Percentiles rank a stretch among this genome's conserved stretches.
phyloP scores from a whole-genome alignment of 2,113 vertebrate species.

The Cebus imitator region DNA sequence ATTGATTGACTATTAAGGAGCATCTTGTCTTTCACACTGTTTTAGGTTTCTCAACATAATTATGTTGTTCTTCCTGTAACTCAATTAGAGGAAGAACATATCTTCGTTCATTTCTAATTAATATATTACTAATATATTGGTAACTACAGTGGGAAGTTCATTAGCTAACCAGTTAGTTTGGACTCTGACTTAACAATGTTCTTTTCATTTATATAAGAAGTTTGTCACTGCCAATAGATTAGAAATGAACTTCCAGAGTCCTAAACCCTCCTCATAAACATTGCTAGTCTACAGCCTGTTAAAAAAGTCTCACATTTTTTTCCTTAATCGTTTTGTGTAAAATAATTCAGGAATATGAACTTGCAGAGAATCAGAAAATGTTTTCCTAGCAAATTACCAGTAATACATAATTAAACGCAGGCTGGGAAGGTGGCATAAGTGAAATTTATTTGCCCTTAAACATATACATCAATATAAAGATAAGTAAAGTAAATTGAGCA shows the following conservation, averaged over 20 bases:
- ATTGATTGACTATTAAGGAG: neutral
- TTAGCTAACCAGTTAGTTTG: neutral
- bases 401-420: neutral
- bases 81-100: neutral
- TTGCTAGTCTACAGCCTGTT: neutral
- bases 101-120: neutral
- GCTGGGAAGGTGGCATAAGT: neutral
- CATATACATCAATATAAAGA: neutral
- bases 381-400: neutral
- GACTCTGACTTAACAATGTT: neutral
- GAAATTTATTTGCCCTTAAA: neutral
- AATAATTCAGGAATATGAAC: neutral
- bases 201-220: neutral
- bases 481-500: neutral
- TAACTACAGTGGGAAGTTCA: neutral
- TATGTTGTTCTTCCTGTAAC: neutral
- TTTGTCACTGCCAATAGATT: neutral
- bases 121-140: neutral
- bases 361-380: neutral
- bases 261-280: rapidly evolving
- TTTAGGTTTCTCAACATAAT: neutral
- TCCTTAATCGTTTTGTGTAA: neutral
- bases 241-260: neutral
- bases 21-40: neutral
- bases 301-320: neutral